Base-by-base conservation (phyloP, 2,797 vertebrate species). In the Sparus aurata region DNA sequence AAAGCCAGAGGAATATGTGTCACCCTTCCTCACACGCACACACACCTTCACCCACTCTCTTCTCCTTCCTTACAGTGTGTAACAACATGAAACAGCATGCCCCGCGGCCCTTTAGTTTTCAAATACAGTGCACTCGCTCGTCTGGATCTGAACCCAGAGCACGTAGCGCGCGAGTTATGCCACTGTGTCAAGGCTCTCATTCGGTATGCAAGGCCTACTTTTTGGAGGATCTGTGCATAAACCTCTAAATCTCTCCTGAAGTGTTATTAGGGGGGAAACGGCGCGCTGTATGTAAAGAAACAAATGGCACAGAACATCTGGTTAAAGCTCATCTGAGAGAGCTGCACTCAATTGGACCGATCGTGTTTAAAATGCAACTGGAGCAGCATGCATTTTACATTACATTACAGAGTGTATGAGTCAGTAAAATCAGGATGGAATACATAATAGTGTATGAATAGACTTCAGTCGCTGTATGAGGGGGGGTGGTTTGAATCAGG, bases 371-470 rank as follows among this genome's bases (percentile, higher is more conserved):
- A 91, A 92, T 93, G 91, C 83, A 93, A 90, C 83, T 92, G 85
- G 93, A 94, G 92, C 92, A 91, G 82, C 89, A 90, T 90, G 85
- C 89, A 91, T 92, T 93, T 92, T 94, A 87, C 85, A 91, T 93
- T 87, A 86, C 88, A 88, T 89, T 89, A 85, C 85, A 61, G 71
- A 88, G 91, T 68, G 90, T 84, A 69, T 85, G 89, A 93, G 82
- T 92, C 91, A 81, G 91, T 88, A 75, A 85, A 89, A 88, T 85
- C 75, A 69, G 85, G 82, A 66, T 70, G 77, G 84, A 90, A 73
- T 74, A 69, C 81, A 80, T 85, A 88, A 88, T 60, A 66, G 22
- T 50, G 64, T 25, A 66, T 52, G 78, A 89, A 84, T 17, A 69
- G 65, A 60, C 87, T 68, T 30, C 27, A 77, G 73, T 2, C 45